Evolutionary conservation across 2,113 vertebrate genomes (phyloP).

Genomic region (Hippopotamus amphibius): DNA sequence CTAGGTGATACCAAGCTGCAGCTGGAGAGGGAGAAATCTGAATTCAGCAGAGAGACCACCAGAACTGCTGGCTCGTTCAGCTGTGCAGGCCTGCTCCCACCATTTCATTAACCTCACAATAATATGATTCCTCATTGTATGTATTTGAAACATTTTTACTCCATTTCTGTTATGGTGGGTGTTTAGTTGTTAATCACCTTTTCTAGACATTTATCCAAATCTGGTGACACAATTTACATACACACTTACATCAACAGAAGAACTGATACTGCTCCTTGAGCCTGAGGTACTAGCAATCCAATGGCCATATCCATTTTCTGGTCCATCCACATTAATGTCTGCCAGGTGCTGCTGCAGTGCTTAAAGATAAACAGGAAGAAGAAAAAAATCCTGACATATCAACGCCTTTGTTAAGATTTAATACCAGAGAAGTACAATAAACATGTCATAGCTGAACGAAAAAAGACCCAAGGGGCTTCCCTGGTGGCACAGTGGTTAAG

Average conservation of each 20-base stretch:
- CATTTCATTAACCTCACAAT: not conserved
- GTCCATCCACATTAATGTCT: slow-evolving; percentile 98
- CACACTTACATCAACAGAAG: slow-evolving; percentile 93
- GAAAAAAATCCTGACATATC: not conserved
- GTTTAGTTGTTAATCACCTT: not conserved
- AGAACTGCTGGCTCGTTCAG: not conserved
- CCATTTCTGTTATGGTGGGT: not conserved
- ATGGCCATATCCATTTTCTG: slow-evolving; percentile 96
- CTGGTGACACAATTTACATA: not conserved
- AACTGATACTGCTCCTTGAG: slow-evolving; percentile 93
- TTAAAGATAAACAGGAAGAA: slow-evolving; percentile 80
- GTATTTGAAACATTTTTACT: not conserved
- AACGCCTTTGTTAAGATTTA: slow-evolving; percentile 23
- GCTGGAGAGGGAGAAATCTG: not conserved
- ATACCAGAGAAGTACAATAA: slow-evolving; percentile 39
- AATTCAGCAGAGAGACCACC: not conserved
- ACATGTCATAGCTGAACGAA: not conserved
- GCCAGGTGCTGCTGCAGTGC: slow-evolving; percentile 97
- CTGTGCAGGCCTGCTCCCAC: not conserved
- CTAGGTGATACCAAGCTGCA: not conserved
- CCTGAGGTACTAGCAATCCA: slow-evolving; percentile 99
- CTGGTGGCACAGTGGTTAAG: too few relatives aligned
- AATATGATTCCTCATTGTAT: not conserved
- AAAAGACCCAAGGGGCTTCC: not conserved
- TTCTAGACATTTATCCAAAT: not conserved